These are phyloP conservation scores for Chaetura pelagica DNA, from an alignment of 2,113 vertebrate species.

Conservation along the genomic window DNA sequence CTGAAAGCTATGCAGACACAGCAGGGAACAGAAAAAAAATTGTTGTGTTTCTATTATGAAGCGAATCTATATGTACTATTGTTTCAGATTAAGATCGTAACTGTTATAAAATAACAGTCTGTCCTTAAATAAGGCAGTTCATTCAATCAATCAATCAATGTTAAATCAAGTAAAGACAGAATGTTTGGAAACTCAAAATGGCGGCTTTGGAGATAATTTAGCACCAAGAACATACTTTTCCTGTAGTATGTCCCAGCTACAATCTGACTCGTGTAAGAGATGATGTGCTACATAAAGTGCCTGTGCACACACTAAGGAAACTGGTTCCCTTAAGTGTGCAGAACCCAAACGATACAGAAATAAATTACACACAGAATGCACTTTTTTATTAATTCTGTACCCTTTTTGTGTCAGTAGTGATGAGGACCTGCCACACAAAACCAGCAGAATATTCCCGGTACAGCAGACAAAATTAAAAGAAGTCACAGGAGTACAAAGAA, in stretches of 20 bases:
- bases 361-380: background rate
- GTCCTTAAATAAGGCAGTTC: background rate
- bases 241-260: background rate
- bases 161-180: background rate
- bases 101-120: background rate
- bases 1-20: background rate
- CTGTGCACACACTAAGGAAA: background rate
- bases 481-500: background rate
- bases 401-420: background rate
- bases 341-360: background rate
- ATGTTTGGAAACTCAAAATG: background rate
- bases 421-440: background rate
- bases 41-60: background rate
- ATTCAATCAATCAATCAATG: background rate
- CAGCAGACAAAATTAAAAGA: background rate
- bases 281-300: accelerated
- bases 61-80: background rate
- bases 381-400: background rate
- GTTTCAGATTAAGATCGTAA: background rate
- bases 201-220: background rate
- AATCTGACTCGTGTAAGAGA: background rate
- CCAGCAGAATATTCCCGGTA: background rate
- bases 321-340: background rate
- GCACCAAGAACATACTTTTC: background rate
- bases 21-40: background rate